Percentiles rank a stretch among this genome's conserved stretches.
phyloP scores from a whole-genome alignment of 2,888 invertebrate genomes.

The Amiota communis region DNA sequence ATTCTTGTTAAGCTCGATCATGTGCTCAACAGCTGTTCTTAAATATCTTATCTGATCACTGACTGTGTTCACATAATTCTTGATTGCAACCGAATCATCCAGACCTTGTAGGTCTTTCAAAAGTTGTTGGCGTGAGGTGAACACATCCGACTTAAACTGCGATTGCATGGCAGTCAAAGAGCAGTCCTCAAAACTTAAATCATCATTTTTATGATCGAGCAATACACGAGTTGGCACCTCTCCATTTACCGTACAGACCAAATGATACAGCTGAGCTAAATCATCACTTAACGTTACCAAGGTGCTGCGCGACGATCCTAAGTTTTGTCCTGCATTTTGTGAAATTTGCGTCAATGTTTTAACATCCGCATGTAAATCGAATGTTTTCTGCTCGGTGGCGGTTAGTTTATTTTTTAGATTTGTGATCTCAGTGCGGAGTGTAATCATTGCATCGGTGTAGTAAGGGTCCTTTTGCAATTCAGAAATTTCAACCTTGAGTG shows the following conservation, averaged over 20 bases:
- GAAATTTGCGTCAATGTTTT: slow-evolving; percentile 81
- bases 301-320: slow-evolving; percentile 86
- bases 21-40: slow-evolving; percentile 89
- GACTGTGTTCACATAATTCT: slow-evolving; percentile 90
- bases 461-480: slow-evolving; percentile 80
- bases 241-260: slow-evolving; percentile 97
- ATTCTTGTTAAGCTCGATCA: slow-evolving; percentile 83
- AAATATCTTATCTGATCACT: slow-evolving; percentile 94
- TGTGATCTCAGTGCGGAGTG: slow-evolving; percentile 81
- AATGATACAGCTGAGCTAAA: slow-evolving; percentile 95
- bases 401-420: slow-evolving; percentile 81
- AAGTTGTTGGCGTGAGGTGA: slow-evolving; percentile 71
- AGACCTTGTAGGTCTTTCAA: slow-evolving; percentile 83
- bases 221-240: slow-evolving; percentile 91
- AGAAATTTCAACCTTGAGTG: slow-evolving; percentile 80
- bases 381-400: slow-evolving; percentile 80
- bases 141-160: slow-evolving; percentile 73
- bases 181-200: slow-evolving; percentile 73
- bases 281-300: slow-evolving; percentile 91
- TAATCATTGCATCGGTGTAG: slow-evolving; percentile 80
- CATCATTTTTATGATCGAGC: slow-evolving; percentile 87
- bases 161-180: slow-evolving; percentile 73
- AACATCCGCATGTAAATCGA: slow-evolving; percentile 83
- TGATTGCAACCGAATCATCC: slow-evolving; percentile 87
- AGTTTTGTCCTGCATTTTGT: slow-evolving; percentile 78